phyloP scores from a whole-genome alignment of 2,797 vertebrate species.

The Myotis pilosus region DNA sequence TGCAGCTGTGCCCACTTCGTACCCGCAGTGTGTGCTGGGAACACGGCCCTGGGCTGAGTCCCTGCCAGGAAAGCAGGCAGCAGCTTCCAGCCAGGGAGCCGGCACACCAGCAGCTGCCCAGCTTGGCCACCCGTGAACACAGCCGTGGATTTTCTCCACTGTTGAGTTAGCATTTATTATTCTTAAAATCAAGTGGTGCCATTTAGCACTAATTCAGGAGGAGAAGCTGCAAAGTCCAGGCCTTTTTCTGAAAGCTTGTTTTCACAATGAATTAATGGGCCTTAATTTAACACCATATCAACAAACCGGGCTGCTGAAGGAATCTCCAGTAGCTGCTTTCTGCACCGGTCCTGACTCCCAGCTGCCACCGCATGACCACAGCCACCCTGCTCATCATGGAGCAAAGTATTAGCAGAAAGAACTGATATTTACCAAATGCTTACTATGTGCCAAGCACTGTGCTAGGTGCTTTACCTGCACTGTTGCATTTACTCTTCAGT shows the following conservation, averaged over 20 bases:
- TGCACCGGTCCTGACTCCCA: not conserved
- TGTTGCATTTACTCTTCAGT: not conserved
- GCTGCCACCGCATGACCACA: not conserved
- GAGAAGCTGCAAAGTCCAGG: slow-evolving; percentile 73
- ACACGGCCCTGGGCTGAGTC: not conserved
- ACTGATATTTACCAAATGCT: not conserved
- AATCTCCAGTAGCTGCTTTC: slow-evolving; percentile 70
- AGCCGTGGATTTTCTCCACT: slow-evolving; percentile 33
- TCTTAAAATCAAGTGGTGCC: slow-evolving; percentile 75
- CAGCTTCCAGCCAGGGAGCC: not conserved
- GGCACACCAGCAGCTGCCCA: slow-evolving; percentile 48
- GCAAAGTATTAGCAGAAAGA: not conserved
- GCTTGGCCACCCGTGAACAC: not conserved
- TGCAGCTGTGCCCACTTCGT: not conserved
- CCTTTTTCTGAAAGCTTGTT: slow-evolving; percentile 76
- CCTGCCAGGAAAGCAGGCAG: not conserved
- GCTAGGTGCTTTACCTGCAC: not conserved
- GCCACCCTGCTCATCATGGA: not conserved
- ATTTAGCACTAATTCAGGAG: slow-evolving; percentile 71
- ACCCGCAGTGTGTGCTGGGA: not conserved
- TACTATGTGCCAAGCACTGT: not conserved
- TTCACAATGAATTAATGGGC: slow-evolving; percentile 80
- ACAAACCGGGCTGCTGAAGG: slow-evolving; percentile 62
- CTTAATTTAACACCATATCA: slow-evolving; percentile 77
- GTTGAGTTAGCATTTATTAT: slow-evolving; percentile 68